Conservation (phyloP, 2,888 invertebrate genomes). For the Epinotia brunnichana region DNA sequence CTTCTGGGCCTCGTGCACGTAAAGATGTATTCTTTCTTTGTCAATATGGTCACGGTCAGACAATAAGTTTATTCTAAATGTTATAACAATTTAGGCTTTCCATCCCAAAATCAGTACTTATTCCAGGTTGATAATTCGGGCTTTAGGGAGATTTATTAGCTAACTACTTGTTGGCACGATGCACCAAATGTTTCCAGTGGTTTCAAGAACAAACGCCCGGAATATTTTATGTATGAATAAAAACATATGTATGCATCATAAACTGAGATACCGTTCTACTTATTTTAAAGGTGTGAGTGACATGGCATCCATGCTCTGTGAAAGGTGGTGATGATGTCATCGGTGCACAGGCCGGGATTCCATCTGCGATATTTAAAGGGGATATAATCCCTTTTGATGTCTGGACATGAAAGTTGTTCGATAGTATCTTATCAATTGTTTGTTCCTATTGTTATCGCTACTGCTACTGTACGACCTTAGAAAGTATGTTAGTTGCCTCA, state of each 20-base stretch:
- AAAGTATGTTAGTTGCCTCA: slow-evolving; percentile 22
- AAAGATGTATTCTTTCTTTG: too few relatives aligned
- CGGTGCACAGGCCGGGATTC: too few relatives aligned
- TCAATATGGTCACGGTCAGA: too few relatives aligned
- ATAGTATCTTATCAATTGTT: slow-evolving; percentile 39
- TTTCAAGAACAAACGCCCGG: slow-evolving; percentile 18
- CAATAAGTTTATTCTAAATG: not conserved
- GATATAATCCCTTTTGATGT: too few relatives aligned
- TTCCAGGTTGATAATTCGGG: not conserved
- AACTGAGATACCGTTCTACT: not conserved
- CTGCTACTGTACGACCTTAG: slow-evolving; percentile 12
- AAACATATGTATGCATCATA: not conserved
- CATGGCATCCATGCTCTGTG: too few relatives aligned
- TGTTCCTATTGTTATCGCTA: slow-evolving; percentile 29
- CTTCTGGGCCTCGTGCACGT: too few relatives aligned
- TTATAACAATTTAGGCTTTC: not conserved
- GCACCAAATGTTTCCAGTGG: slow-evolving; percentile 28
- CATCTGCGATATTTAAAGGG: not conserved
- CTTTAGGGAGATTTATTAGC: not conserved
- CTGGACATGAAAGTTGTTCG: not conserved
- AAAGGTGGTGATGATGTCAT: too few relatives aligned
- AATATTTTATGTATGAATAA: slow-evolving; percentile 22
- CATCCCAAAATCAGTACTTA: not conserved
- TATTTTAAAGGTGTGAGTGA: too few relatives aligned
- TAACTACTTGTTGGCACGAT: slow-evolving; percentile 33